phyloP scores from a whole-genome alignment of 2,797 vertebrate species.

The Clarias platycephalus region DNA sequence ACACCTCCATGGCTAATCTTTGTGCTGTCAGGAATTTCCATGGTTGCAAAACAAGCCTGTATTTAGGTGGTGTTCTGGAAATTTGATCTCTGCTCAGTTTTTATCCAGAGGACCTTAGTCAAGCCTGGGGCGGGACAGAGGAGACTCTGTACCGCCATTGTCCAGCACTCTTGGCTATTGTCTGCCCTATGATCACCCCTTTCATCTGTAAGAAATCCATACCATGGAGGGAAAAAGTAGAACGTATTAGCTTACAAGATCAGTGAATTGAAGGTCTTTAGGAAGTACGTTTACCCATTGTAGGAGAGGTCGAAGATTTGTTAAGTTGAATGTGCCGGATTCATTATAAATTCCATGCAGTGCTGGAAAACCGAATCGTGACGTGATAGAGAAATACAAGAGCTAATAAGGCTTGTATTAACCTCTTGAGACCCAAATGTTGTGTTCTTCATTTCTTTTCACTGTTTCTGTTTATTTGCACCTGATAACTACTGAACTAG shows the following conservation, averaged over 20 bases:
- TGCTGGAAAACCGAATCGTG: not conserved
- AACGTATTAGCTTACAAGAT: slow-evolving; percentile 43
- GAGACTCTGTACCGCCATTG: slow-evolving; percentile 51
- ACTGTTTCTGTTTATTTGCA: no score
- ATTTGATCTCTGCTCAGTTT: slow-evolving; percentile 48
- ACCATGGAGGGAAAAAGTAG: slow-evolving; percentile 32
- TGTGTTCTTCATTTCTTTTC: no score
- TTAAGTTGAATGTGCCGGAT: slow-evolving; percentile 5
- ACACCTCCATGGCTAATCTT: slow-evolving; percentile 28
- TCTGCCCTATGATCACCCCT: slow-evolving; percentile 44
- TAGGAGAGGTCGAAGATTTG: slow-evolving; percentile 27
- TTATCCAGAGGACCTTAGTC: slow-evolving; percentile 22
- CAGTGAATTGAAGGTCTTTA: slow-evolving; percentile 31
- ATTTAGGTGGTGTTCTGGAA: slow-evolving; percentile 43
- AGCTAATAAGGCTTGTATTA: not conserved
- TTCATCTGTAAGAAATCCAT: slow-evolving; percentile 52
- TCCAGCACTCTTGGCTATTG: slow-evolving; percentile 48
- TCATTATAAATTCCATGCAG: slow-evolving; percentile 20
- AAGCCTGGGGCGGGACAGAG: slow-evolving; percentile 47
- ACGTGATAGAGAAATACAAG: not conserved
- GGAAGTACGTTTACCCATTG: slow-evolving; percentile 22
- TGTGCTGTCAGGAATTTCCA: slow-evolving; percentile 37
- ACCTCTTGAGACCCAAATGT: no score
- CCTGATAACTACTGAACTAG: no score
- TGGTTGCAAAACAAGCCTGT: slow-evolving; percentile 38